Evolutionary conservation across 2,113 vertebrate species (phyloP).

Genomic region (Octodon degus): DNA sequence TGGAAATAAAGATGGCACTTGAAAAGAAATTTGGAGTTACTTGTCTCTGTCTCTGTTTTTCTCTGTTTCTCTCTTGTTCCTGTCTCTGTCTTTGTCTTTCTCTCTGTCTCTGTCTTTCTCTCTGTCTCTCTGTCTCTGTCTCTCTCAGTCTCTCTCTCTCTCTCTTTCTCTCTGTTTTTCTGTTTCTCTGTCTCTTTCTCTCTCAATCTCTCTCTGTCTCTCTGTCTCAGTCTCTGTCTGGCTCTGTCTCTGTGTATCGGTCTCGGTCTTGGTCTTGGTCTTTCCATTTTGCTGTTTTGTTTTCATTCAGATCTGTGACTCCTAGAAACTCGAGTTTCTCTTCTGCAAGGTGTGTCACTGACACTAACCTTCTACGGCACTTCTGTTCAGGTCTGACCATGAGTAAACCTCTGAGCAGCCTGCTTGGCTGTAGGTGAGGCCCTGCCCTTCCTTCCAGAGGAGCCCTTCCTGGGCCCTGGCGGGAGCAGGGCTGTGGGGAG

Average conservation of each 20-base stretch:
- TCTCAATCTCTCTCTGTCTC: background rate
- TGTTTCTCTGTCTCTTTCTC: background rate
- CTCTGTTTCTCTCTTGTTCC: background rate
- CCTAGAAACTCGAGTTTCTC: background rate
- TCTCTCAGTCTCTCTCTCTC: background rate
- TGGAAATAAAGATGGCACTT: background rate
- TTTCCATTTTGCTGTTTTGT: background rate
- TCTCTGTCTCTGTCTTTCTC: too few relatives aligned
- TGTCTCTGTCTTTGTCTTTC: background rate
- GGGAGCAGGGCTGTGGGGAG: background rate
- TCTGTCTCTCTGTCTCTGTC: background rate
- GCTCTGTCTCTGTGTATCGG: background rate
- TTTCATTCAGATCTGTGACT: background rate
- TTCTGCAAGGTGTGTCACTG: background rate
- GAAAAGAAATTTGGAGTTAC: constrained; percentile 28
- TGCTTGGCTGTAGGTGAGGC: background rate
- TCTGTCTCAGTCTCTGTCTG: background rate
- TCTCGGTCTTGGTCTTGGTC: too few relatives aligned
- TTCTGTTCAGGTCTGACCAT: background rate
- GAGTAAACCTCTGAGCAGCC: background rate
- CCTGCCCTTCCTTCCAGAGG: too few relatives aligned
- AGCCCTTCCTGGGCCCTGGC: background rate
- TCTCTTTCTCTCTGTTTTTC: background rate
- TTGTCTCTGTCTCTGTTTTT: background rate
- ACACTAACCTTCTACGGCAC: background rate